Base-by-base conservation (phyloP, 2,797 vertebrate genomes). In the Anguilla marmorata region DNA sequence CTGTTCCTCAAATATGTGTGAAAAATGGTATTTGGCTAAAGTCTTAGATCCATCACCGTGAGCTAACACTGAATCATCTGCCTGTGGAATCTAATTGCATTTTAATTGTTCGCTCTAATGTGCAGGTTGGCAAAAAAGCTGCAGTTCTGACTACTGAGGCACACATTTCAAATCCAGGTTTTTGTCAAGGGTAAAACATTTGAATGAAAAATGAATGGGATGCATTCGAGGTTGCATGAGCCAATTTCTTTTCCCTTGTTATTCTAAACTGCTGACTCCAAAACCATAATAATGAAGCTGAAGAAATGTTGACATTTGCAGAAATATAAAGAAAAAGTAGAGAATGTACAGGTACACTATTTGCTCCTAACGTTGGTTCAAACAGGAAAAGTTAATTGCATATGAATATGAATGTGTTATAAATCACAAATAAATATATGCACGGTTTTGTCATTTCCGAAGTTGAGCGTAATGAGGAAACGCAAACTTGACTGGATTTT, bases 81-180 rank as follows among this genome's bases (percentile, higher is more conserved):
- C 88, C 69, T 84, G 79, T 82, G 86, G 79, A 89, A 66, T 86
- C 84, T 95, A 95, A 95, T 94, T 91, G 92, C 90, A 90, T 94
- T 96, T 95, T 94, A 95, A 95, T 95, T 82, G 91, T 92, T 93
- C 91, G 89, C 89, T 88, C 94, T 95, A 95, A 95, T 95, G 94
- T 93, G 91, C 90, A 91, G 91, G 91, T 92, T 95, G 95, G 95
- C 95, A 92, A 41, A 88, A 24, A 86, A 90, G 56, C 8, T 30
- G 76, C 86, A 86, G 80, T 85, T 27, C 45, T 85, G 69, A 89
- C 86, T 87, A 82, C 60, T 87, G 88, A 88, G 85, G 89, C 85
- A 88, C 89, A 89, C 90, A 66, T 86, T 89, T 91, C 90, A 86
- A 86, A 83, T 88, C 86, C 88, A 63, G 72, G 30, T 80, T 74